phyloP scores from a whole-genome alignment of 1,140 invertebrate species.

The Plutomurus gul region DNA sequence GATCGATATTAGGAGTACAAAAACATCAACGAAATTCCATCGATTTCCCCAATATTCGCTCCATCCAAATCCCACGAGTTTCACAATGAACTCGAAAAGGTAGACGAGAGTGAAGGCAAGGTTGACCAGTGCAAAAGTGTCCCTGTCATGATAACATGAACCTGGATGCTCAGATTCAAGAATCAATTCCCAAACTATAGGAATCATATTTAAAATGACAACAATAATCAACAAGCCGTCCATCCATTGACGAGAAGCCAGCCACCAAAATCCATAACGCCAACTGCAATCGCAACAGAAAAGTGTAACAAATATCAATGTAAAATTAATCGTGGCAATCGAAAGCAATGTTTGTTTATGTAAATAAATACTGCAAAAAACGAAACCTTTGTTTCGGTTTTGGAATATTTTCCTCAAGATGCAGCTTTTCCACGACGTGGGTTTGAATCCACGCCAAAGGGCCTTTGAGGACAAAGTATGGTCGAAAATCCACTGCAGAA shows the following conservation, averaged over 20 bases:
- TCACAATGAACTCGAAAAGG: constrained; percentile 43
- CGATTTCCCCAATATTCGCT: neutral
- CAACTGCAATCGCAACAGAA: neutral
- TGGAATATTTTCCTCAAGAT: constrained; percentile 6
- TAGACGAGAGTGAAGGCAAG: constrained; percentile 40
- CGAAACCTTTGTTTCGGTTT: neutral
- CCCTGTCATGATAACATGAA: neutral
- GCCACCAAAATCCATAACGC: constrained; percentile 29
- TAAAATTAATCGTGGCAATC: too few relatives aligned
- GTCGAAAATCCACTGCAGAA: constrained; percentile 24
- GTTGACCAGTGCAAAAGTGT: constrained; percentile 7
- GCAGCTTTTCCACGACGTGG: constrained; percentile 14
- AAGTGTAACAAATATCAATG: too few relatives aligned
- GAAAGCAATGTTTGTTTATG: too few relatives aligned
- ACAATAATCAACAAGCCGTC: constrained; percentile 40
- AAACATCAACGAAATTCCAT: constrained; percentile 16
- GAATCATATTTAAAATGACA: constrained; percentile 46
- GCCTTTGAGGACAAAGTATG: constrained; percentile 36
- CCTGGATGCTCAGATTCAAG: neutral
- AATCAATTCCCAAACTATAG: constrained; percentile 48
- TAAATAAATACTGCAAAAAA: neutral
- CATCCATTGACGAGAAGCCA: constrained; percentile 42
- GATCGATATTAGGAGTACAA: neutral
- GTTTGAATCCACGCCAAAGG: constrained; percentile 17
- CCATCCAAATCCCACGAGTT: constrained; percentile 25